phyloP scores from a whole-genome alignment of 2,797 vertebrate species.

The Nannoperca australis region DNA sequence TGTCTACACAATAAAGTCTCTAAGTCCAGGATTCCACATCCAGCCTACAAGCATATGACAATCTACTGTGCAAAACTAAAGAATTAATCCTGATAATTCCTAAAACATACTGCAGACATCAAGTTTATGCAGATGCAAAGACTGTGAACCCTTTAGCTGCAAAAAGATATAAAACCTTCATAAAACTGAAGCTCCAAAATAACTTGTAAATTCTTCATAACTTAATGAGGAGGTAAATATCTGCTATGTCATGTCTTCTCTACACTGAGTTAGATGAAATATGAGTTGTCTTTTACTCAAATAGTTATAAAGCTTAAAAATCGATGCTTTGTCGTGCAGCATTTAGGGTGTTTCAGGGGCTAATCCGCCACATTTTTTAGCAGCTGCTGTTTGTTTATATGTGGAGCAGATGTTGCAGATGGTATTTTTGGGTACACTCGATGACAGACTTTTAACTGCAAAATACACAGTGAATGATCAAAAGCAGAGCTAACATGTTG shows the following conservation, averaged over 20 bases:
- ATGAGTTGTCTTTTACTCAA: neutral
- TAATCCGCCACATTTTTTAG: slow-evolving; percentile 48
- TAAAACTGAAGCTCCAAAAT: neutral
- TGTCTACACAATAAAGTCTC: slow-evolving; percentile 41
- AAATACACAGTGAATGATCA: slow-evolving; percentile 46
- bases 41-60: slow-evolving; percentile 12
- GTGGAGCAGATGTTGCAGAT: slow-evolving; percentile 55
- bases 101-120: slow-evolving; percentile 4
- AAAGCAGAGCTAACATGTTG: slow-evolving; percentile 33
- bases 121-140: slow-evolving; percentile 1
- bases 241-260: neutral
- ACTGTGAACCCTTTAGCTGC: slow-evolving; percentile 43
- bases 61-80: slow-evolving; percentile 24
- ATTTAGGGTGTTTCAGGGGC: slow-evolving; percentile 45
- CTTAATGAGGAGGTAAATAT: neutral
- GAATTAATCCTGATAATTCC: slow-evolving; percentile 18
- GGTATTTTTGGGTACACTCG: slow-evolving; percentile 44
- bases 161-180: slow-evolving; percentile 29
- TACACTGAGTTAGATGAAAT: slow-evolving; percentile 1
- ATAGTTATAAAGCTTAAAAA: slow-evolving; percentile 33
- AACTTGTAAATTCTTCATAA: neutral
- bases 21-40: slow-evolving; percentile 36
- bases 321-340: neutral
- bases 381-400: slow-evolving; percentile 59
- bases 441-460: slow-evolving; percentile 33